Conservation (phyloP, 2,113 vertebrate species). For the Ailuropoda melanoleuca region DNA sequence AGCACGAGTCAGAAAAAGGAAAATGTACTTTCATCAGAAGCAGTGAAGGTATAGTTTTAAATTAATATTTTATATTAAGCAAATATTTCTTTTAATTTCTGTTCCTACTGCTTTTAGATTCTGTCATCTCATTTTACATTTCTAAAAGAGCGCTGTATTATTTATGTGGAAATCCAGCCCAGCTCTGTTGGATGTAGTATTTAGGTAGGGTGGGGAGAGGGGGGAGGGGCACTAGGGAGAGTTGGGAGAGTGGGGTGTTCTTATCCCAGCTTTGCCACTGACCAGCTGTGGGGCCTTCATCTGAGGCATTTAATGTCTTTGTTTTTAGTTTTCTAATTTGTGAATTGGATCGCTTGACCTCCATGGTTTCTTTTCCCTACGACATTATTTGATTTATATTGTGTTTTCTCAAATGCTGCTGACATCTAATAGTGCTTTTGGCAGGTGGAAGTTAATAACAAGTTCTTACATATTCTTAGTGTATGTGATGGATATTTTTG, state of each 20-base stretch:
- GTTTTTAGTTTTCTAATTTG: not conserved
- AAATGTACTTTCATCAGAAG: slow-evolving; percentile 79
- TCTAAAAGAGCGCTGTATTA: not conserved
- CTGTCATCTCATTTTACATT: not conserved
- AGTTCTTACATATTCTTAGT: not conserved
- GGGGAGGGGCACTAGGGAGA: not conserved
- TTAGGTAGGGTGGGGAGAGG: accelerated
- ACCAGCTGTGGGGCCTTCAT: not conserved
- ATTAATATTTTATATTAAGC: slow-evolving; percentile 32
- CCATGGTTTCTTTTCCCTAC: not conserved
- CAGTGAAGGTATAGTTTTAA: slow-evolving; percentile 83
- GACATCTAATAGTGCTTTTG: not conserved
- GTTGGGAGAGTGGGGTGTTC: not conserved
- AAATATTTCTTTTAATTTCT: slow-evolving; percentile 22
- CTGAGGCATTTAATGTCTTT: not conserved
- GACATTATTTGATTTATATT: not conserved
- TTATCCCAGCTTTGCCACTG: not conserved
- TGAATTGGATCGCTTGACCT: not conserved
- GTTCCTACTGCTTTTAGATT: not conserved
- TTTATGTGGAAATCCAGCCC: not conserved
- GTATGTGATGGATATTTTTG: not conserved
- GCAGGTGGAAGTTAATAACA: not conserved
- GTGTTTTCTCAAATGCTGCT: not conserved
- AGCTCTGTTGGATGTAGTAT: not conserved
- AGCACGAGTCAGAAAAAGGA: slow-evolving; percentile 81